Evolutionary conservation across 2,113 vertebrate genomes (phyloP).

Genomic region (Cyprinodon brontotheroides): DNA sequence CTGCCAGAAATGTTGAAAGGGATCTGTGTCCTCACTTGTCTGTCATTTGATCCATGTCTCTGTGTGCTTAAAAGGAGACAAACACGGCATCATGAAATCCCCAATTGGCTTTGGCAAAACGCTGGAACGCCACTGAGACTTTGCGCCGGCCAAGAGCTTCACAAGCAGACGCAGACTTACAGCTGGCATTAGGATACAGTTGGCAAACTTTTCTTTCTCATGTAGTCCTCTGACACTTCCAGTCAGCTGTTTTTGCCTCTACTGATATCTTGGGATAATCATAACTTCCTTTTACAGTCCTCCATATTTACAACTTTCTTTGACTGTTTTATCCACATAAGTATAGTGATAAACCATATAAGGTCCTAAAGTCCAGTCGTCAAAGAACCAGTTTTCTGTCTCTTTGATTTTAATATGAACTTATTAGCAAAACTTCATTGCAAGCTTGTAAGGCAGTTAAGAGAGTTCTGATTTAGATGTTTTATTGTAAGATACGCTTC

Average conservation of each 20-base stretch:
- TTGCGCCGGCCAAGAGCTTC: constrained; percentile 42
- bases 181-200: constrained; percentile 48
- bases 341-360: too few species aligned
- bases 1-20: constrained; percentile 55
- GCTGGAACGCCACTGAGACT: constrained; percentile 45
- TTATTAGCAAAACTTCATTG: too few species aligned
- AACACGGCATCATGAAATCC: constrained; percentile 54
- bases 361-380: too few species aligned
- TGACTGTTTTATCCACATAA: background rate
- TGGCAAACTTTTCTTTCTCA: constrained; percentile 46
- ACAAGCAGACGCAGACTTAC: constrained; percentile 33
- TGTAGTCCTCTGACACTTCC: constrained; percentile 45
- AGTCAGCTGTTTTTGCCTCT: constrained; percentile 33
- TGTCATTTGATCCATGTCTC: constrained; percentile 52
- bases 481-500: too few species aligned
- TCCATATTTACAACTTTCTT: background rate
- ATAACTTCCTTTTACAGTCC: background rate
- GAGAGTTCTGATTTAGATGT: too few species aligned
- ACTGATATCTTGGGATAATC: constrained; percentile 38
- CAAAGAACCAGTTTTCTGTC: too few species aligned
- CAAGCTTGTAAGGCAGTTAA: too few species aligned
- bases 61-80: constrained; percentile 47
- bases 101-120: constrained; percentile 58
- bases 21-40: constrained; percentile 50
- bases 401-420: too few species aligned